phyloP scores from a whole-genome alignment of 2,888 invertebrate species.

The Deilephila porcellus region DNA sequence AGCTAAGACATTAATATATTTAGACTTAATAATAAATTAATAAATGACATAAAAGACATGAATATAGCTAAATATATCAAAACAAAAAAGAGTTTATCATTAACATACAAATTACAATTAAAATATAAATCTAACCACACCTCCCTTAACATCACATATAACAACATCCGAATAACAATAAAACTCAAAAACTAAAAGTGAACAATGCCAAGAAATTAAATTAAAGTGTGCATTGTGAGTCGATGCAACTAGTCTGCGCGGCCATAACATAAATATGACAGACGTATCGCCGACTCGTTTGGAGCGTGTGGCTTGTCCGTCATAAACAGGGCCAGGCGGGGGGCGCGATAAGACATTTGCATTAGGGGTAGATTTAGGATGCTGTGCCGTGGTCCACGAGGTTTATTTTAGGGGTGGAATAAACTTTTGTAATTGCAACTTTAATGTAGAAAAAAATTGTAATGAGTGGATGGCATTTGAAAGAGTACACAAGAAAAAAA shows the following conservation, averaged over 20 bases:
- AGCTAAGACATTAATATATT: too few species aligned
- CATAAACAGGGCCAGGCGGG: constrained; percentile 46
- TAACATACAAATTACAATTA: too few species aligned
- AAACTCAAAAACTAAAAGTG: background rate
- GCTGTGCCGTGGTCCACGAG: background rate
- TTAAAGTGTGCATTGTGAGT: constrained; percentile 30
- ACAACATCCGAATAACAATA: background rate
- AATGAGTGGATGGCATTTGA: too few species aligned
- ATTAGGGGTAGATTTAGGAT: constrained; percentile 30
- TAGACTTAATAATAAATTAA: too few species aligned
- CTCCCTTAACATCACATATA: background rate
- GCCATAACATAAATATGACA: constrained; percentile 67
- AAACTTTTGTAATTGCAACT: background rate
- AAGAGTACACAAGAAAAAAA: too few species aligned
- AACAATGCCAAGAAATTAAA: constrained; percentile 32
- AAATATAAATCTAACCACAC: background rate
- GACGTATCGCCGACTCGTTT: constrained; percentile 58
- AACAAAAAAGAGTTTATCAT: too few species aligned
- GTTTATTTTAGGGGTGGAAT: too few species aligned
- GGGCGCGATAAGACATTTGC: constrained; percentile 46
- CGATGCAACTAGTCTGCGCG: constrained; percentile 31
- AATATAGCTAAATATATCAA: too few species aligned
- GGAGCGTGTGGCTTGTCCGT: constrained; percentile 54
- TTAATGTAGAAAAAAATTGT: too few species aligned
- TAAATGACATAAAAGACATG: too few species aligned